A percentile compares a stretch with the other conserved stretches of the same genome.
These are phyloP conservation scores for Tichodroma muraria DNA, from an alignment of 2,113 vertebrate genomes.

Conservation along the genomic window DNA sequence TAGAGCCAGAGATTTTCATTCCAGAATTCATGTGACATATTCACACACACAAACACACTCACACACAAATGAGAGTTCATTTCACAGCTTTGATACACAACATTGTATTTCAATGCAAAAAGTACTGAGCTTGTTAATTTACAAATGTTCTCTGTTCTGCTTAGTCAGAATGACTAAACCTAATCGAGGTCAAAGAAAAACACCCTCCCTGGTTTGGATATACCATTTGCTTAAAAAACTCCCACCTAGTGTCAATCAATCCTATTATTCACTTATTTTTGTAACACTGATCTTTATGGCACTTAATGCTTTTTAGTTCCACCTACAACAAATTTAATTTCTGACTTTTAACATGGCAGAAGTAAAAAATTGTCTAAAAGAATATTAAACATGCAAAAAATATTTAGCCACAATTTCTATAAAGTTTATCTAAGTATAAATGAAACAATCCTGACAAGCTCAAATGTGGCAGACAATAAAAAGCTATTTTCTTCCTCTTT, in stretches of 20 bases:
- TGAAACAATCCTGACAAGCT: neutral
- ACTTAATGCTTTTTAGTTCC: neutral
- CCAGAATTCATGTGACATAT: neutral
- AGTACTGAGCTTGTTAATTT: neutral
- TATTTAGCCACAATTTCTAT: neutral
- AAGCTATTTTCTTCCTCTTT: neutral
- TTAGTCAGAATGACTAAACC: neutral
- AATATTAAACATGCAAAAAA: neutral
- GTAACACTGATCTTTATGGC: neutral
- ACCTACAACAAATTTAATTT: neutral
- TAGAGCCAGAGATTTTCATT: neutral
- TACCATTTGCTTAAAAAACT: neutral
- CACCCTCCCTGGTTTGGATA: neutral
- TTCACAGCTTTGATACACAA: neutral
- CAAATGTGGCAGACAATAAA: neutral
- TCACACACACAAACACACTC: neutral
- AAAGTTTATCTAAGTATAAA: neutral
- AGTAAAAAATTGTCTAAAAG: neutral
- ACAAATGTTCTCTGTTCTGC: neutral
- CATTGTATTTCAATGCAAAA: neutral
- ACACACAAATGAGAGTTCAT: fast-evolving
- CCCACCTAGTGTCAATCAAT: neutral
- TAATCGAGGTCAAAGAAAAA: neutral
- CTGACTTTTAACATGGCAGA: neutral
- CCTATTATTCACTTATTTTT: neutral